phyloP scores from a whole-genome alignment of 2,797 vertebrate species.

The Chromis chromis region DNA sequence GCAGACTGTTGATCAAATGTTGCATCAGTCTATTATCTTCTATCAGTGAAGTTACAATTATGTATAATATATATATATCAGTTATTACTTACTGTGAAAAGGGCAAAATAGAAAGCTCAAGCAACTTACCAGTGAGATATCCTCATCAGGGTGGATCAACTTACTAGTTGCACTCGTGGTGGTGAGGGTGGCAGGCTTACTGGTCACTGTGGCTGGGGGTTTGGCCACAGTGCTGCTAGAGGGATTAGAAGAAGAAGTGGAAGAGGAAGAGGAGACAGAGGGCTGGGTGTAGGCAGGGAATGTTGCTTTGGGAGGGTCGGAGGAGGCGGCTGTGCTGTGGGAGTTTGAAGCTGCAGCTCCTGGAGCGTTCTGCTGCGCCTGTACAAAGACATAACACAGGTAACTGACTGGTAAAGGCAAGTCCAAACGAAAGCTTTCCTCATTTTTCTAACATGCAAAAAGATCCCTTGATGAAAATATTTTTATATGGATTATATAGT shows the following conservation, averaged over 20 bases:
- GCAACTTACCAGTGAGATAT: conserved; percentile 99
- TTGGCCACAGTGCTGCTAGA: conserved; percentile 97
- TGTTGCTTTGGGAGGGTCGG: conserved; percentile 95
- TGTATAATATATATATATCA: conserved; percentile 75
- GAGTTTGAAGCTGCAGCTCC: conserved; percentile 90
- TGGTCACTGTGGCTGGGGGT: conserved; percentile 92
- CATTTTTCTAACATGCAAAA: conserved; percentile 7
- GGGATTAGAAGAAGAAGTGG: conserved; percentile 92
- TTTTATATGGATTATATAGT: background rate
- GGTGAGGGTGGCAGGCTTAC: conserved; percentile 98
- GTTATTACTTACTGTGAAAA: conserved; percentile 88
- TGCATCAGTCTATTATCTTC: background rate
- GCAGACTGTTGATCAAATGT: background rate
- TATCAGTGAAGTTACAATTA: conserved; percentile 39
- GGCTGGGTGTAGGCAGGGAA: conserved; percentile 99
- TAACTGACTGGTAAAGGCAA: background rate
- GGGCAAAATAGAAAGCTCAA: conserved; percentile 80
- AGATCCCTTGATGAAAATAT: background rate
- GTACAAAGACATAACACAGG: conserved; percentile 48
- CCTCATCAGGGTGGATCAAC: conserved; percentile 99
- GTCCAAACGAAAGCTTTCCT: background rate
- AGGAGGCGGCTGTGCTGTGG: conserved; percentile 87
- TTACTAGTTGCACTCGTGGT: conserved; percentile 99
- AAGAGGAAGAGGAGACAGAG: conserved; percentile 90
- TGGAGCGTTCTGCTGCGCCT: conserved; percentile 93